A percentile compares a stretch with the other conserved stretches of the same genome.
These are phyloP conservation scores for Zosterops borbonicus DNA, from an alignment of 2,113 vertebrate genomes.

Conservation along the genomic window DNA sequence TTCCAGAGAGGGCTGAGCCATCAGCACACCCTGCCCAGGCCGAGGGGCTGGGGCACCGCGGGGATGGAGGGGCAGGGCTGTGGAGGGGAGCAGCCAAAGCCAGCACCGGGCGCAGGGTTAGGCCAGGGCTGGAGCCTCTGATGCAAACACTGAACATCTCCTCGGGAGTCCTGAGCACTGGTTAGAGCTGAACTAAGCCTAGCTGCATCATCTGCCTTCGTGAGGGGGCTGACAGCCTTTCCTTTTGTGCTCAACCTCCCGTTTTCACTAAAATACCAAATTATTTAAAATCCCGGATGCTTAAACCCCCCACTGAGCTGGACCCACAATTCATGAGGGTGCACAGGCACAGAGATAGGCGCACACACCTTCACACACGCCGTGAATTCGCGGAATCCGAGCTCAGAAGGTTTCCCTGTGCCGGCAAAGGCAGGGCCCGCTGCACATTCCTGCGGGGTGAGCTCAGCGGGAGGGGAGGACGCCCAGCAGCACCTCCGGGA, in stretches of 20 bases:
- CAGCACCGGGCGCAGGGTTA: background rate
- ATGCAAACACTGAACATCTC: background rate
- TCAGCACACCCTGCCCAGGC: too few relatives aligned
- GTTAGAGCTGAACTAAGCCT: background rate
- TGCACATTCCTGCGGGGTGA: background rate
- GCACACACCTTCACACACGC: rapidly evolving
- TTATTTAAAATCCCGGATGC: background rate
- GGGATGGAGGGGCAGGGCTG: background rate
- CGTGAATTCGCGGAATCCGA: rapidly evolving
- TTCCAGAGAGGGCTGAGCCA: background rate
- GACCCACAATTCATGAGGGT: rapidly evolving
- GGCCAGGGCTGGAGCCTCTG: background rate
- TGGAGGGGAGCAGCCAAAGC: background rate
- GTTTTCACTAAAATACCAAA: background rate
- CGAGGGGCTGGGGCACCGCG: background rate
- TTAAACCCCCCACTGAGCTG: background rate
- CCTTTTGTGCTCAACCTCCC: background rate
- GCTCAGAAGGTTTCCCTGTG: background rate
- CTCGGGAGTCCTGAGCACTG: rapidly evolving
- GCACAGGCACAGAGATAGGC: background rate
- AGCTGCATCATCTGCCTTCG: background rate
- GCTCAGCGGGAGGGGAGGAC: background rate
- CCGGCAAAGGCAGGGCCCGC: background rate
- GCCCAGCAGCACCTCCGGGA: background rate
- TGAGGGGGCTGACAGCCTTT: background rate